Conservation (phyloP, 2,113 vertebrate genomes). For the Burhinus oedicnemus region DNA sequence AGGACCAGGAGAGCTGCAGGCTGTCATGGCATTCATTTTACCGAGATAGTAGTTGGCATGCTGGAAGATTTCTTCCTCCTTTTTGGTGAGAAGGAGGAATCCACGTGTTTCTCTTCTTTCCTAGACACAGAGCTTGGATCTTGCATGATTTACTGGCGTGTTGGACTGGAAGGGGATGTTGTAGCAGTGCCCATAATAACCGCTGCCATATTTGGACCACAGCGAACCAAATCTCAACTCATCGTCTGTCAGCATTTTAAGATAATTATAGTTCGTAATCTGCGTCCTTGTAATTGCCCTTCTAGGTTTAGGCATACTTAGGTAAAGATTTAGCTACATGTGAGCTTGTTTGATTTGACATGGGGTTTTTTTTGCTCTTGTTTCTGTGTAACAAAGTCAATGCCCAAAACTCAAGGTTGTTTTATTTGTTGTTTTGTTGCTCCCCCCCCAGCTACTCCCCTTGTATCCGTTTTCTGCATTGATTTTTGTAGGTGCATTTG, state of each 20-base stretch:
- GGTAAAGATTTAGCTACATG: background rate
- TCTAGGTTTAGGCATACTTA: background rate
- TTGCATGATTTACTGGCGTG: fast-evolving
- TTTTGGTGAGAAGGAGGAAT: background rate
- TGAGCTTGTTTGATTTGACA: background rate
- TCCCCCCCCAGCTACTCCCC: background rate
- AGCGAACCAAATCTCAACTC: background rate
- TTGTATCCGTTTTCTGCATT: background rate
- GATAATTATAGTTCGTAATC: background rate
- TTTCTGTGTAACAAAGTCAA: background rate
- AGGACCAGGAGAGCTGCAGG: background rate
- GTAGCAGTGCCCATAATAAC: background rate
- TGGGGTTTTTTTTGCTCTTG: background rate
- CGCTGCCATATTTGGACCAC: background rate
- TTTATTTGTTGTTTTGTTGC: background rate
- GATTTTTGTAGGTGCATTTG: background rate
- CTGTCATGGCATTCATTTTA: background rate
- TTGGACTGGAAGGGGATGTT: background rate
- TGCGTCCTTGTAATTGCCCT: background rate
- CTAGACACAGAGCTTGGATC: background rate
- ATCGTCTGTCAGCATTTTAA: fast-evolving
- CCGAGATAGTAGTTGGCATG: background rate
- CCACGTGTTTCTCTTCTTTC: background rate
- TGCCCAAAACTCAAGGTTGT: background rate
- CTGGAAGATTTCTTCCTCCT: background rate